Evolutionary conservation across 1,140 invertebrate genomes (phyloP).

Genomic region (Trachymyrmex septentrionalis): DNA sequence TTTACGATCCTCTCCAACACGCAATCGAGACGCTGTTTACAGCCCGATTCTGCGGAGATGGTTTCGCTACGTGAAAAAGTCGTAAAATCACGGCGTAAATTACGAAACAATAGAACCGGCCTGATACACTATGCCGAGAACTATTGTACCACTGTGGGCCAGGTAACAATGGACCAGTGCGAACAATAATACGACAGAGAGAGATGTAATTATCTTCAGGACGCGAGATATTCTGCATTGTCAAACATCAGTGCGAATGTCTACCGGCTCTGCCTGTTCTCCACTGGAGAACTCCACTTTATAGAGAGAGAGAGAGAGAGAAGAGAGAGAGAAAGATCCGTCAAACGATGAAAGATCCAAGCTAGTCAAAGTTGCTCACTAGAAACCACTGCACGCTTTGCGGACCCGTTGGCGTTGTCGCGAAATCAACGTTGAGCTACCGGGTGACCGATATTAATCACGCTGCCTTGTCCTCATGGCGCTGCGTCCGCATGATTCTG

Average conservation of each 20-base stretch:
- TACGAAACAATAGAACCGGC: conserved; percentile 67
- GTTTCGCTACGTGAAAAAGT: conserved; percentile 65
- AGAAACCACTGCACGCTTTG: conserved; percentile 43
- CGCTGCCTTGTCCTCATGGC: conserved; percentile 8
- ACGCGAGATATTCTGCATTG: conserved; percentile 70
- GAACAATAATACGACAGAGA: conserved; percentile 74
- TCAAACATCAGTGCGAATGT: conserved; percentile 59
- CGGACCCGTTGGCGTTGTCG: conserved; percentile 6
- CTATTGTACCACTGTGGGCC: conserved; percentile 65
- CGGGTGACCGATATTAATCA: conserved; percentile 57
- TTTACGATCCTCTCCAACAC: conserved; percentile 53
- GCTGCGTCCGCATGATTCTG: conserved; percentile 25
- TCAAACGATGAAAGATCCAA: conserved; percentile 69
- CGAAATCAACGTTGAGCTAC: conserved; percentile 52
- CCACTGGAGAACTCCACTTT: conserved; percentile 11
- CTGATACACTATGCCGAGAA: conserved; percentile 67
- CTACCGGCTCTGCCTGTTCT: conserved; percentile 12
- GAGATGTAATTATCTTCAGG: conserved; percentile 76
- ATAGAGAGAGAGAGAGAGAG: background rate
- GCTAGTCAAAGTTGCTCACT: conserved; percentile 19
- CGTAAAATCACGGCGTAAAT: conserved; percentile 75
- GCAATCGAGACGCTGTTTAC: conserved; percentile 53
- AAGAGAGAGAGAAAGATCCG: background rate
- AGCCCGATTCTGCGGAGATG: conserved; percentile 31
- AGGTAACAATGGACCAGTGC: conserved; percentile 70